A percentile compares a stretch with the other conserved stretches of the same genome.
Evolutionary conservation across 2,888 invertebrate species (phyloP).

Genomic region (Clostera curtula): DNA sequence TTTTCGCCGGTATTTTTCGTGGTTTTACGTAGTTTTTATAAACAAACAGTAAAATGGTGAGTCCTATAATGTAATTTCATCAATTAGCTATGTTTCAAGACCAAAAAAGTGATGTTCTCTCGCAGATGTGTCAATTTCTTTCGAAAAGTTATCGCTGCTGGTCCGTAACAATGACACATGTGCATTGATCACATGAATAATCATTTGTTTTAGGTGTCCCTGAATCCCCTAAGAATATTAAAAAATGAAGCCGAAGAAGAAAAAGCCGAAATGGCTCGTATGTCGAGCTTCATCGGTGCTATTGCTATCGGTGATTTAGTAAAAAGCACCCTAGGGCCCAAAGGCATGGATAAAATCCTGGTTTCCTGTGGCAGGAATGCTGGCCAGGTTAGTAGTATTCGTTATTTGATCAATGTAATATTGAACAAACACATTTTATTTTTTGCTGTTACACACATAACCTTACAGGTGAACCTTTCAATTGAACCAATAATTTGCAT

Average conservation of each 20-base stretch:
- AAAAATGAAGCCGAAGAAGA: constrained; percentile 98
- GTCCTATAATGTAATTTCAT: constrained; percentile 9
- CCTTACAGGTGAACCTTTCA: too few species aligned
- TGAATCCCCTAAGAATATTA: constrained; percentile 95
- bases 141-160: constrained; percentile 31
- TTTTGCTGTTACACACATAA: too few species aligned
- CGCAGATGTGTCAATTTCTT: constrained; percentile 8
- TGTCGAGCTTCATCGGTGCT: constrained; percentile 98
- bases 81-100: constrained; percentile 1
- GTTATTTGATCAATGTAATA: too few species aligned
- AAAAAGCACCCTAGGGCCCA: constrained; percentile 98
- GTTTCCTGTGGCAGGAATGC: constrained; percentile 86
- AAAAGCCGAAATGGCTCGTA: constrained; percentile 95
- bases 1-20: constrained; percentile 16
- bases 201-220: constrained; percentile 78
- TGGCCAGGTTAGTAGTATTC: constrained; percentile 66
- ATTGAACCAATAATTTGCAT: too few species aligned
- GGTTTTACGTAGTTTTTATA: constrained; percentile 1
- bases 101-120: neutral
- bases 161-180: constrained; percentile 43
- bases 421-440: too few species aligned
- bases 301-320: constrained; percentile 99
- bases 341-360: constrained; percentile 97
- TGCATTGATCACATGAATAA: constrained; percentile 25
- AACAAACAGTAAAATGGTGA: constrained; percentile 28